These are phyloP conservation scores for Micronycteris hirsuta DNA, from an alignment of 2,113 vertebrate genomes.

Conservation along the genomic window DNA sequence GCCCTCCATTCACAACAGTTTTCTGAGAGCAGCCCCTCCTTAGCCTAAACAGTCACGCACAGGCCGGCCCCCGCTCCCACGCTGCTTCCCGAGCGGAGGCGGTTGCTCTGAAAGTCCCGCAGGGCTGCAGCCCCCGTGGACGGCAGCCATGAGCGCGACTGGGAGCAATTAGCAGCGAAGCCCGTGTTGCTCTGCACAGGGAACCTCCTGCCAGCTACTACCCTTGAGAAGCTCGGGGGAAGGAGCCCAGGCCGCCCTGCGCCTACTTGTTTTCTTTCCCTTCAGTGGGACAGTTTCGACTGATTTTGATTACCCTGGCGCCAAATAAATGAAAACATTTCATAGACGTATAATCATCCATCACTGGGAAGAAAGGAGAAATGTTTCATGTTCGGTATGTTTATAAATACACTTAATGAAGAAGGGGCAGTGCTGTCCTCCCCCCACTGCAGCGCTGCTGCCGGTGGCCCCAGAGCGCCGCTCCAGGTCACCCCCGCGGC, in stretches of 20 bases:
- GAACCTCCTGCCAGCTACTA: constrained; percentile 71
- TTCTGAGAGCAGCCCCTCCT: constrained; percentile 71
- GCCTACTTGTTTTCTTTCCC: constrained; percentile 76
- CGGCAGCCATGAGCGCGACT: constrained; percentile 73
- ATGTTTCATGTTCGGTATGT: constrained; percentile 75
- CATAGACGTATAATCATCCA: constrained; percentile 78
- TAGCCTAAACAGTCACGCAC: constrained; percentile 77
- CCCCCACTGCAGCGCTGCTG: background rate
- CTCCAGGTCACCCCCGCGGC: background rate
- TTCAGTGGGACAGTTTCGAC: constrained; percentile 76
- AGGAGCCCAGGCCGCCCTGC: constrained; percentile 68
- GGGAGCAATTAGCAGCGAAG: constrained; percentile 82
- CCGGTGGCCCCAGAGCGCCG: constrained; percentile 20
- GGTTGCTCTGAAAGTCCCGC: constrained; percentile 66
- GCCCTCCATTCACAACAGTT: constrained; percentile 73
- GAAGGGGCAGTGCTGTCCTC: constrained; percentile 70
- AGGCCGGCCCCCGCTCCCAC: constrained; percentile 67
- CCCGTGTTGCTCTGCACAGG: constrained; percentile 64
- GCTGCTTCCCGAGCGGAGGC: constrained; percentile 58
- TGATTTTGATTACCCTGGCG: constrained; percentile 85
- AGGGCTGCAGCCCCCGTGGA: constrained; percentile 76
- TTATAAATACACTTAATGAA: constrained; percentile 78
- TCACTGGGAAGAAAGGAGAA: constrained; percentile 79
- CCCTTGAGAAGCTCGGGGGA: constrained; percentile 47
- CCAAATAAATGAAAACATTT: constrained; percentile 86